A percentile compares a stretch with the other conserved stretches of the same genome.
Evolutionary conservation across 2,888 invertebrate genomes (phyloP).

Genomic region (Heteropelma amictum): DNA sequence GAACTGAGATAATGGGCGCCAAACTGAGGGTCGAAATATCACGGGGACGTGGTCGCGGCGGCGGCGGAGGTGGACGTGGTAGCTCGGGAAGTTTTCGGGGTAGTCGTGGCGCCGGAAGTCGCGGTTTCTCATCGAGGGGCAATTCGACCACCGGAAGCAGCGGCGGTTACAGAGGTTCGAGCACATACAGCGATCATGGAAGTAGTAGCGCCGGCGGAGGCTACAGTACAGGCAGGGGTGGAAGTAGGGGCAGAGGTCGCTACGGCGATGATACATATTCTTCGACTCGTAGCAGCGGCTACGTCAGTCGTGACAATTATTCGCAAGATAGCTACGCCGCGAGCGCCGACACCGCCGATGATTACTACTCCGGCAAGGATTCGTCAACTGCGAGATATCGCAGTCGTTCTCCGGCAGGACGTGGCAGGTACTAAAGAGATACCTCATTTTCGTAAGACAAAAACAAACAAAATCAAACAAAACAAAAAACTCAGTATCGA

Average conservation of each 20-base stretch:
- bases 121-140: slow-evolving; percentile 77
- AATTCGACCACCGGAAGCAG: slow-evolving; percentile 71
- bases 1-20: slow-evolving; percentile 91
- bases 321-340: slow-evolving; percentile 72
- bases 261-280: slow-evolving; percentile 74
- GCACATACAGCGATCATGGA: slow-evolving; percentile 79
- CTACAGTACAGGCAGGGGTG: slow-evolving; percentile 77
- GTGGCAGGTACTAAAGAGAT: slow-evolving; percentile 79
- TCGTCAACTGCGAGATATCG: slow-evolving; percentile 79
- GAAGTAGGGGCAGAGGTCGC: slow-evolving; percentile 72
- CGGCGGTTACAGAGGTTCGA: slow-evolving; percentile 79
- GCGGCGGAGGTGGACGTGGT: slow-evolving; percentile 84
- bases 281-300: slow-evolving; percentile 69
- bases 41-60: slow-evolving; percentile 87
- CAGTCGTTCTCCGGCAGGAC: slow-evolving; percentile 79
- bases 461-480: slow-evolving; percentile 22
- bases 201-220: slow-evolving; percentile 80
- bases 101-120: slow-evolving; percentile 79
- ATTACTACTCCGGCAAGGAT: slow-evolving; percentile 75
- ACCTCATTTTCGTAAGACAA: slow-evolving; percentile 65
- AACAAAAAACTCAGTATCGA: slow-evolving; percentile 13
- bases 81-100: slow-evolving; percentile 82
- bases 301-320: slow-evolving; percentile 74
- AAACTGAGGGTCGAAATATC: slow-evolving; percentile 94
- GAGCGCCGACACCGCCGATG: slow-evolving; percentile 69